phyloP scores from a whole-genome alignment of 1,140 invertebrate species.

The Bombyx mandarina region DNA sequence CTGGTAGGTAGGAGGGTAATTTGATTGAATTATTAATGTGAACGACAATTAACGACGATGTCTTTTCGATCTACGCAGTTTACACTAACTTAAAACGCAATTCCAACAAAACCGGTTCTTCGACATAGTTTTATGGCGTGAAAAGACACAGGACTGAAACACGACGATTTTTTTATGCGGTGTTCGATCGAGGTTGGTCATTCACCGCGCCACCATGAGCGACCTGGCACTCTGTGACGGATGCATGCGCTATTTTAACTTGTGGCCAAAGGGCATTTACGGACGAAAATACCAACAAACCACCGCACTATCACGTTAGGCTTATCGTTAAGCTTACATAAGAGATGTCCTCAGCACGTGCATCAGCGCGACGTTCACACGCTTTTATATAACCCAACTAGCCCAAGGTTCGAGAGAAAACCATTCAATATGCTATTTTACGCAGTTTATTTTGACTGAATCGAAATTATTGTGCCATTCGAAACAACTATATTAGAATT shows the following conservation, averaged over 20 bases:
- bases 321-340: constrained; percentile 30
- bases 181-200: constrained; percentile 10
- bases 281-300: constrained; percentile 23
- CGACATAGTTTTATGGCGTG: neutral
- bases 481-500: no score
- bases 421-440: constrained; percentile 22
- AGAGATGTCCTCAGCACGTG: constrained; percentile 17
- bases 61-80: no score
- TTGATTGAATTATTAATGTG: no score
- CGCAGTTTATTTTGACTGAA: constrained; percentile 27
- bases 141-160: no score
- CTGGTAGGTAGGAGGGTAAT: no score
- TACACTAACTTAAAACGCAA: neutral
- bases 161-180: no score
- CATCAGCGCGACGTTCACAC: constrained; percentile 10
- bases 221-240: constrained; percentile 12
- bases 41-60: no score
- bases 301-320: constrained; percentile 12
- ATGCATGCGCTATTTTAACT: constrained; percentile 20
- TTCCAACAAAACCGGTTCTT: neutral
- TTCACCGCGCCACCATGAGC: constrained; percentile 4
- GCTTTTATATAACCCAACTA: constrained; percentile 13
- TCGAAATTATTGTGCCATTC: no score
- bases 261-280: constrained; percentile 22
- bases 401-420: constrained; percentile 7